Evolutionary conservation across 2,888 invertebrate genomes (phyloP), one percentile per base, ranked within the genome.

Genomic region (Isotomurus palustris): DNA sequence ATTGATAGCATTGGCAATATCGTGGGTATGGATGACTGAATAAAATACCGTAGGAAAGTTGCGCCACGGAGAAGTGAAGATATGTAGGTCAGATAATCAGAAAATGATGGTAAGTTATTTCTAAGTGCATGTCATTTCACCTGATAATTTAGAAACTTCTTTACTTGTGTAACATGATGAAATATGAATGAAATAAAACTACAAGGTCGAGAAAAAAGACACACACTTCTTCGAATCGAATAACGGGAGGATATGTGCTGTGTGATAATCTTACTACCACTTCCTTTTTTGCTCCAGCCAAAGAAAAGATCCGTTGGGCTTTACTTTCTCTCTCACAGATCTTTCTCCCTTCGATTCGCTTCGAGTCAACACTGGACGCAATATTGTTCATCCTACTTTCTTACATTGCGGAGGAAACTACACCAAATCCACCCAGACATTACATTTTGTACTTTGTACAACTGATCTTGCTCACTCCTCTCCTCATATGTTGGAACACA

Each of bases 101-200:
- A 49, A n/a, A 35, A 28, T 38, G 47, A n/a, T 21, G 48, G 47
- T 35, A 29, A 49, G 48, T 49, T 49, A 49, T 49, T 49, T 49
- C 48, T 35, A 49, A 49, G 32, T 49, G 48, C 35, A 17, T 49
- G 48, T 58, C 54, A 53, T 53, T 58, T 29, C 57, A 47, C 50
- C 47, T 48, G 44, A 35, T 51, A 50, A 49, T 58, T 55, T 38
- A 3, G 2, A 24, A 24, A 53, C 38, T 17, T 44, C 45, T 45
- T 17, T 48, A 43, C 41, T 49, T 29, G 28, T 45, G 47, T 56
- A 56, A 55, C 38, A 10, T 29, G 49, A 56, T 62, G 62, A 62
- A 54, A 56, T 58, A 62, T 62, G 58, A 49, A 40, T 21, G 40
- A 51, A 62, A 45, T 50, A 56, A 53, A 56, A 38, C 14, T 38